Conservation (phyloP, 2,888 invertebrate genomes). For the Epinotia brunnichana region DNA sequence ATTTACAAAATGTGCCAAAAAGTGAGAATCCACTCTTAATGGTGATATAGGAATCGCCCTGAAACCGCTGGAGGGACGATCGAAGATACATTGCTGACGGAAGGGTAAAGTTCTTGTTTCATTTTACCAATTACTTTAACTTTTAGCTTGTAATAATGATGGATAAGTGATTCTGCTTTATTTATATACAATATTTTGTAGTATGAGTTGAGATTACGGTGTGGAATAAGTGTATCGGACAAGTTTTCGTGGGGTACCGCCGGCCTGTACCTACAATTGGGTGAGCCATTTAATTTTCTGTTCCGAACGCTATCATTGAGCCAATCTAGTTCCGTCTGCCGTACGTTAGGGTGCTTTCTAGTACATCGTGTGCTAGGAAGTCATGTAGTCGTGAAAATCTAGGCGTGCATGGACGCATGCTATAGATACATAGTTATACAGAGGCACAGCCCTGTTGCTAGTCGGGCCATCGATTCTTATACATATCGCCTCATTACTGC, state of each 20-base stretch:
- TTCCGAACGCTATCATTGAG: slow-evolving; percentile 35
- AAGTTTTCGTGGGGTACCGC: slow-evolving; percentile 26
- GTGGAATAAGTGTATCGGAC: slow-evolving; percentile 16
- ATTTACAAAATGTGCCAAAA: slow-evolving; percentile 82
- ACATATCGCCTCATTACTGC: slow-evolving; percentile 50
- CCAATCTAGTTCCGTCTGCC: slow-evolving; percentile 27
- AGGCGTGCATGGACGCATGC: slow-evolving; percentile 50
- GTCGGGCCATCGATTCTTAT: slow-evolving; percentile 70
- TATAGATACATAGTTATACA: slow-evolving; percentile 44
- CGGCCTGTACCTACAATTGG: slow-evolving; percentile 35
- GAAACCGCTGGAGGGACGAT: slow-evolving; percentile 77
- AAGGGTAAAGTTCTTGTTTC: slow-evolving; percentile 78
- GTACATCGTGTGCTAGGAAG: slow-evolving; percentile 43
- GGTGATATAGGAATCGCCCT: slow-evolving; percentile 77
- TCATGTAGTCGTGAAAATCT: slow-evolving; percentile 45
- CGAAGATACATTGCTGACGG: slow-evolving; percentile 79
- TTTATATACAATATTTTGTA: slow-evolving; percentile 34
- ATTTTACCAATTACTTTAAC: slow-evolving; percentile 57
- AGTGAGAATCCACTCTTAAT: slow-evolving; percentile 82
- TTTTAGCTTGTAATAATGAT: slow-evolving; percentile 51
- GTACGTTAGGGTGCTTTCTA: slow-evolving; percentile 51
- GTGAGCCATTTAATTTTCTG: slow-evolving; percentile 38
- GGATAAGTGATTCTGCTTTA: slow-evolving; percentile 46
- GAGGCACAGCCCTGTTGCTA: slow-evolving; percentile 77
- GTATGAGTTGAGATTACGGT: not conserved